Percentiles rank a stretch among this genome's conserved stretches.
These are phyloP conservation scores for Microcebus jonahi DNA, from an alignment of 2,113 vertebrate species.

Conservation along the genomic window DNA sequence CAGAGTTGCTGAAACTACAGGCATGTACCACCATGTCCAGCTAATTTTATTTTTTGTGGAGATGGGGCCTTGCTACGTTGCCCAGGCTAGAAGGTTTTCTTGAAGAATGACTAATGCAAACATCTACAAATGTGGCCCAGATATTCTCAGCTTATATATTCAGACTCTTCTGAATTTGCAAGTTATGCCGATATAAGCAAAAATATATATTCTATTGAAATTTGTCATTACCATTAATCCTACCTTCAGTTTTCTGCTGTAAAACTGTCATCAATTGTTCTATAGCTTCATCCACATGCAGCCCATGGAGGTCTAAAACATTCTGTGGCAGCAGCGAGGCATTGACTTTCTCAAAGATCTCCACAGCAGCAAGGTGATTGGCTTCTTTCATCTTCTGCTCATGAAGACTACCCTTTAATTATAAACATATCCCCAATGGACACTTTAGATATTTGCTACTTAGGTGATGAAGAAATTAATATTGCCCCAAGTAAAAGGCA, in stretches of 20 bases:
- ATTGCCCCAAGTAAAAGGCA: constrained; percentile 6
- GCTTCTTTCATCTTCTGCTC: constrained; percentile 95
- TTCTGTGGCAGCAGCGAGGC: constrained; percentile 93
- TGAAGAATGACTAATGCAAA: constrained; percentile 18
- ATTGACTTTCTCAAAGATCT: constrained; percentile 95
- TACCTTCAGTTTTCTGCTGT: constrained; percentile 92
- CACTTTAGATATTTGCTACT: neutral
- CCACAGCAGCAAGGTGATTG: constrained; percentile 92
- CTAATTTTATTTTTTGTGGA: too few relatives aligned
- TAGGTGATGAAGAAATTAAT: constrained; percentile 25
- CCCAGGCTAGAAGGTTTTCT: neutral
- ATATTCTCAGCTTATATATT: neutral
- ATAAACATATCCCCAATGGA: constrained; percentile 68
- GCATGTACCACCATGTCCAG: too few relatives aligned
- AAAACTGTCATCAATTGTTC: constrained; percentile 90
- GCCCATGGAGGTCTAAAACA: constrained; percentile 96
- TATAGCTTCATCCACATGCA: constrained; percentile 96
- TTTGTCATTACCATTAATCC: neutral
- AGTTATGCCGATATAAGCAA: neutral
- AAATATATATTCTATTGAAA: neutral
- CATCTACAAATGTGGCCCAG: neutral
- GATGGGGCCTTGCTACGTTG: too few relatives aligned
- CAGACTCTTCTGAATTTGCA: neutral
- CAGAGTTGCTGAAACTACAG: too few relatives aligned
- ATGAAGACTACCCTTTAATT: constrained; percentile 92